Conservation (phyloP, 2,113 vertebrate genomes). For the Vombatus ursinus region DNA sequence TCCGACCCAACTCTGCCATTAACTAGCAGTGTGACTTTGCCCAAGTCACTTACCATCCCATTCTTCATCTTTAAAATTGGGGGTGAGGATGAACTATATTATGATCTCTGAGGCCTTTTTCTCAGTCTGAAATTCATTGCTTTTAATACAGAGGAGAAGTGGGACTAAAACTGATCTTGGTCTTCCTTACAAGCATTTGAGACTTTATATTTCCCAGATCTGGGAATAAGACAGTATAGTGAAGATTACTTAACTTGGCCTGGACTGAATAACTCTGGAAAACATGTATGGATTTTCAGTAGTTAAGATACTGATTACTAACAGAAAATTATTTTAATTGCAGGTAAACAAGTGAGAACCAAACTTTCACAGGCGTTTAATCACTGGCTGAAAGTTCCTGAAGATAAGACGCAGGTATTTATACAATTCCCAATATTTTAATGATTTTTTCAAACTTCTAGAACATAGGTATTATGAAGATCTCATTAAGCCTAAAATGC, state of each 20-base stretch:
- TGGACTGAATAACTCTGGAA: neutral
- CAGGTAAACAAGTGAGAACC: conserved; percentile 96
- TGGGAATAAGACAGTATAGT: conserved; percentile 59
- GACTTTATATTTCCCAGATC: neutral
- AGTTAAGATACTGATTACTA: conserved; percentile 38
- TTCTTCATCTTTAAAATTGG: neutral
- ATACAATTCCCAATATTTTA: conserved; percentile 31
- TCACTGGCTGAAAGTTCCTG: conserved; percentile 98
- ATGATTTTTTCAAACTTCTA: neutral
- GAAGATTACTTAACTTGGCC: neutral
- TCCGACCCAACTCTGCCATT: neutral
- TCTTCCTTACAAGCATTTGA: neutral
- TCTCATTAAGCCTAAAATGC: neutral
- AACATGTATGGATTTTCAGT: conserved; percentile 48
- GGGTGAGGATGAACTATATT: neutral
- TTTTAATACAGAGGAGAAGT: neutral
- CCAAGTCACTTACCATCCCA: neutral
- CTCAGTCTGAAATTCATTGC: conserved; percentile 13
- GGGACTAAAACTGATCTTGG: neutral
- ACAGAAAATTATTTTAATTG: conserved; percentile 66
- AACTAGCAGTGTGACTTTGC: neutral
- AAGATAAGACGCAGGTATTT: conserved; percentile 97
- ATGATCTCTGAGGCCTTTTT: neutral
- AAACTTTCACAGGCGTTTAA: conserved; percentile 99
- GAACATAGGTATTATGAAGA: neutral